Conservation (phyloP, 37 sponge, comb jelly and placozoan species). For the Ephydatia muelleri region DNA sequence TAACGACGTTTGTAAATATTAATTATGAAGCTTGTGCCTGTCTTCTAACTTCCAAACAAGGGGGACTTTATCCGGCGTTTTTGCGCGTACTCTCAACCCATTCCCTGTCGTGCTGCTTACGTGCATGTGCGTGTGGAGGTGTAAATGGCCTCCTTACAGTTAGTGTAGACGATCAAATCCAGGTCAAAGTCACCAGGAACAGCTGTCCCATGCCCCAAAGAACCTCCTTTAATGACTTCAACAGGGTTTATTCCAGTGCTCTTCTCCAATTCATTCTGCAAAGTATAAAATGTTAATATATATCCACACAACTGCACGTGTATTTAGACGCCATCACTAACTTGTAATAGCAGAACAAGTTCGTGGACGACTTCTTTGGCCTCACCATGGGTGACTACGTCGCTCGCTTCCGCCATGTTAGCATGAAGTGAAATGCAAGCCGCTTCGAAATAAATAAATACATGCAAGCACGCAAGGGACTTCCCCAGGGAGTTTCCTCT, state of each 20-base stretch:
- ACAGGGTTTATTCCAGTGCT: not conserved
- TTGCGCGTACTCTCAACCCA: not conserved
- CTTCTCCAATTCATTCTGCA: not conserved
- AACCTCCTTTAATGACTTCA: constrained; percentile 36
- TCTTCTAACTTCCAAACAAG: not conserved
- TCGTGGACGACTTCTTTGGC: no score
- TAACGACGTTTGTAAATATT: not conserved
- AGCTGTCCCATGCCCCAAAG: constrained; percentile 46
- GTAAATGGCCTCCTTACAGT: constrained; percentile 12
- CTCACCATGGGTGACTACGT: no score
- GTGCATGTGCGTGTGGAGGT: no score
- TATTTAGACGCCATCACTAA: no score
- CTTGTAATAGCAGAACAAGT: no score
- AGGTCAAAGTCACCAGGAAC: constrained; percentile 49
- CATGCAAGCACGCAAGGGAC: no score
- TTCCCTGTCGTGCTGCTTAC: not conserved
- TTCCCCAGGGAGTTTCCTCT: no score
- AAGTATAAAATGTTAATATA: no score
- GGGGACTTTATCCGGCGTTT: not conserved
- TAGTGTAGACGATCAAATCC: constrained; percentile 34
- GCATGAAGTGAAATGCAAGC: no score
- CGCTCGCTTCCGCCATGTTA: no score
- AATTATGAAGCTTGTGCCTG: not conserved
- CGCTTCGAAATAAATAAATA: no score
- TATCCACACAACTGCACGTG: no score